phyloP scores from a whole-genome alignment of 2,888 invertebrate species.

The Agrochola macilenta region DNA sequence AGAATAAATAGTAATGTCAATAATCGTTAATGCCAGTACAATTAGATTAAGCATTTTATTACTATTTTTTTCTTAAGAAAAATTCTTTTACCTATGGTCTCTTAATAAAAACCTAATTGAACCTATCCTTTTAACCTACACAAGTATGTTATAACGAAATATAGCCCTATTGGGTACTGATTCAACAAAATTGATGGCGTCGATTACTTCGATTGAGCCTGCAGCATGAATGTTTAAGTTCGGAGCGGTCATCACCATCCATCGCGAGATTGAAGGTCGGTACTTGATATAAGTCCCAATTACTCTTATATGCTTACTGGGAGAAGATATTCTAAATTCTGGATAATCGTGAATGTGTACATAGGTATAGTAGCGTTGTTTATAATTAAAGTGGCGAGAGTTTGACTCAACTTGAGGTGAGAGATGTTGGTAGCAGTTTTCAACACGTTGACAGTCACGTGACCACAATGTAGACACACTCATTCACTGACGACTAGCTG shows the following conservation, averaged over 20 bases:
- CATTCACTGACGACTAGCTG: not conserved
- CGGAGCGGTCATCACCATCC: conserved; percentile 65
- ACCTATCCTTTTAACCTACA: conserved; percentile 33
- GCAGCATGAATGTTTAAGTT: conserved; percentile 63
- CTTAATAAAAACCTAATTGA: conserved; percentile 8
- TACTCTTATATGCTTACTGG: conserved; percentile 24
- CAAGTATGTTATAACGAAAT: conserved; percentile 45
- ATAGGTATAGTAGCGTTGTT: not conserved
- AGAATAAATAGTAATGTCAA: not conserved
- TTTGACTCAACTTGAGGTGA: not conserved
- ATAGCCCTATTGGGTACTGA: conserved; percentile 56
- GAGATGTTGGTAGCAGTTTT: not conserved
- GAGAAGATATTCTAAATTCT: not conserved
- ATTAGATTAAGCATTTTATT: not conserved
- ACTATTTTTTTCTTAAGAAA: not conserved
- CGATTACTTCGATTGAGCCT: conserved; percentile 68
- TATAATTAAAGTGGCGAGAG: not conserved
- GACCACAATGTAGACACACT: not conserved
- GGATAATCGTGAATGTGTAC: not conserved
- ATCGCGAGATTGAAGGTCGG: conserved; percentile 58
- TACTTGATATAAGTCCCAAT: conserved; percentile 35
- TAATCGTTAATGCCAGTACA: not conserved
- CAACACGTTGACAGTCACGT: not conserved
- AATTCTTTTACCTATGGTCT: not conserved
- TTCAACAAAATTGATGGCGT: conserved; percentile 63